Percentiles rank a stretch among this genome's conserved stretches.
phyloP scores from a whole-genome alignment of 64 coral and sea anemone species.

The Stylophora pistillata region DNA sequence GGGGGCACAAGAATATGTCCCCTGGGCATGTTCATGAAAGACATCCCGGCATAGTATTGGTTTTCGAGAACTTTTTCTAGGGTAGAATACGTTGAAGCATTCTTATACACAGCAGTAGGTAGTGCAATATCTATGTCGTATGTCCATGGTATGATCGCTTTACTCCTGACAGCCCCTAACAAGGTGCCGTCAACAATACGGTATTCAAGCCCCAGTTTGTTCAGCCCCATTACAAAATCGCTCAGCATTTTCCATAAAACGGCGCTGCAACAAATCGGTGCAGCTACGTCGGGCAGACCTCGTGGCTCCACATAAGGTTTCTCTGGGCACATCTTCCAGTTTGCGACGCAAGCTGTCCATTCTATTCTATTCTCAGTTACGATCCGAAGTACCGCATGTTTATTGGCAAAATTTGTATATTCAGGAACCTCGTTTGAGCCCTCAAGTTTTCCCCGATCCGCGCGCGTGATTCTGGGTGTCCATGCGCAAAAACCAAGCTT shows the following conservation, averaged over 20 bases:
- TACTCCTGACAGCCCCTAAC: constrained; percentile 54
- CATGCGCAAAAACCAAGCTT: constrained; percentile 28
- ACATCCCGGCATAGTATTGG: constrained; percentile 38
- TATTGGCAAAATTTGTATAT: constrained; percentile 36
- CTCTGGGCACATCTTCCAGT: constrained; percentile 37
- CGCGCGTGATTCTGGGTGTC: background rate
- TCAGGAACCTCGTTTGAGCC: constrained; percentile 29
- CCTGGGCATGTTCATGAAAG: constrained; percentile 25
- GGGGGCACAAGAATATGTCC: constrained; percentile 49
- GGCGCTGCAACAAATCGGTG: constrained; percentile 52
- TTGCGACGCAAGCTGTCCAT: constrained; percentile 60
- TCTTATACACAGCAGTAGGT: background rate
- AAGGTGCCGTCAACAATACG: constrained; percentile 62
- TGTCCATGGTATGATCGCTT: constrained; percentile 78
- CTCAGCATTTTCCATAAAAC: constrained; percentile 58
- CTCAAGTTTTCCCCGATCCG: constrained; percentile 46
- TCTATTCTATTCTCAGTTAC: constrained; percentile 59
- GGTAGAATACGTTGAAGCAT: background rate
- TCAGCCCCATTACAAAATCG: constrained; percentile 47
- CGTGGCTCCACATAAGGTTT: constrained; percentile 22
- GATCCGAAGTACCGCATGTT: constrained; percentile 56
- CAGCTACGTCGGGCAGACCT: constrained; percentile 24
- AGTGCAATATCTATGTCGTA: constrained; percentile 65
- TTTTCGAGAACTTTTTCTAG: constrained; percentile 33
- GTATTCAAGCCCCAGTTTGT: constrained; percentile 51